Conservation (phyloP, 2,888 invertebrate genomes). For the Busseola fusca region DNA sequence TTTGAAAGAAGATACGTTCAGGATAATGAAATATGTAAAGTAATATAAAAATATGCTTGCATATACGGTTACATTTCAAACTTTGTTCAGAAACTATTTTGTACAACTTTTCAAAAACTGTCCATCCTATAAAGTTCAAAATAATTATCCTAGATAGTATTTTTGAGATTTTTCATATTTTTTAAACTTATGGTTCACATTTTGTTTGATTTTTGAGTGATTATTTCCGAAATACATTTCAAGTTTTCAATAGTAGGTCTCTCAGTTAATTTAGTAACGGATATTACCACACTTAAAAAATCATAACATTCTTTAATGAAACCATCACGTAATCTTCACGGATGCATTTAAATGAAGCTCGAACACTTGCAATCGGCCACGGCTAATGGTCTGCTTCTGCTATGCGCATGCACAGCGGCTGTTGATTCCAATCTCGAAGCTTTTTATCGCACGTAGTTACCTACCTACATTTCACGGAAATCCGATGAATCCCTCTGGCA, state of each 20-base stretch:
- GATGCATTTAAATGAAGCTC: constrained; percentile 51
- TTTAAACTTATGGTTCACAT: too few species aligned
- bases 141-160: too few species aligned
- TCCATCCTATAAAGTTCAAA: too few species aligned
- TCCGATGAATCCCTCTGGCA: constrained; percentile 55
- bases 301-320: constrained; percentile 23
- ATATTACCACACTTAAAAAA: constrained; percentile 2
- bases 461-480: constrained; percentile 54
- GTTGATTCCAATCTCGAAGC: constrained; percentile 61
- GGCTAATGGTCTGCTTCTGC: constrained; percentile 58
- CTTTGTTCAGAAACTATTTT: too few species aligned
- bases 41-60: too few species aligned
- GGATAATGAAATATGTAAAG: too few species aligned
- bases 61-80: too few species aligned
- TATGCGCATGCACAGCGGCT: constrained; percentile 51
- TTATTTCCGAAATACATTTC: too few species aligned
- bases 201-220: too few species aligned
- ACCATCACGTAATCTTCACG: constrained; percentile 30
- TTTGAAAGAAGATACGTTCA: too few species aligned
- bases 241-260: background rate
- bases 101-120: too few species aligned
- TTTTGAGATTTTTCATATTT: too few species aligned
- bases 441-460: constrained; percentile 57
- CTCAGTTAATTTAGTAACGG: background rate
- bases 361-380: constrained; percentile 36